Evolutionary conservation across 2,797 vertebrate genomes (phyloP).

Genomic region (Philypnodon macrostomus): DNA sequence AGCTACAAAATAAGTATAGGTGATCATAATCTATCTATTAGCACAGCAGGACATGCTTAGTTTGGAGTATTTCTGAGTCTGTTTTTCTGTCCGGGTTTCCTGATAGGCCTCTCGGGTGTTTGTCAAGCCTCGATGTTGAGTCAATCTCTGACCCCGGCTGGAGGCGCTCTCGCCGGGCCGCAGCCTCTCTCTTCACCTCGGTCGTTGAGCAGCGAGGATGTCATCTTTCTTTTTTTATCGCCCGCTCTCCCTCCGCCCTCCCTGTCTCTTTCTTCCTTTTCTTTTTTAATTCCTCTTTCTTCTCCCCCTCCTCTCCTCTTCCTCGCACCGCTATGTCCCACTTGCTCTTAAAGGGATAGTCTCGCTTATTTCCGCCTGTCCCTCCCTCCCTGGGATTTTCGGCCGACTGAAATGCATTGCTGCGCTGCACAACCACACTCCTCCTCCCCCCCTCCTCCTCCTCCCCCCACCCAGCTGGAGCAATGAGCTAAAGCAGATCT

Average conservation of each 20-base stretch:
- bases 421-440: not conserved
- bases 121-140: constrained; percentile 81
- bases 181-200: constrained; percentile 80
- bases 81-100: constrained; percentile 66
- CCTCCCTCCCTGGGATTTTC: constrained; percentile 44
- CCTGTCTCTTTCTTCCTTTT: constrained; percentile 82
- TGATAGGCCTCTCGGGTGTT: constrained; percentile 78
- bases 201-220: constrained; percentile 79
- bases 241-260: constrained; percentile 78
- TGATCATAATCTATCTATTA: constrained; percentile 61
- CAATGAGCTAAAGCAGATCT: constrained; percentile 26
- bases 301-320: constrained; percentile 82
- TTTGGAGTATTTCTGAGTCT: constrained; percentile 68
- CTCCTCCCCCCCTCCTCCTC: not conserved
- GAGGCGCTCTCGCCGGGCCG: constrained; percentile 75
- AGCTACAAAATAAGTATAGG: constrained; percentile 52
- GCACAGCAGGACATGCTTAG: constrained; percentile 70
- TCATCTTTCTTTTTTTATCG: constrained; percentile 86
- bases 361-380: constrained; percentile 70
- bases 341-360: constrained; percentile 81
- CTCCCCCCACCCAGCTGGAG: not conserved
- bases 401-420: constrained; percentile 64
- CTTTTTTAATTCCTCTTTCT: constrained; percentile 85
- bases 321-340: constrained; percentile 80
- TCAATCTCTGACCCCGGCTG: constrained; percentile 76